phyloP scores from a whole-genome alignment of 1,140 invertebrate genomes.

The Cryptotermes secundus region DNA sequence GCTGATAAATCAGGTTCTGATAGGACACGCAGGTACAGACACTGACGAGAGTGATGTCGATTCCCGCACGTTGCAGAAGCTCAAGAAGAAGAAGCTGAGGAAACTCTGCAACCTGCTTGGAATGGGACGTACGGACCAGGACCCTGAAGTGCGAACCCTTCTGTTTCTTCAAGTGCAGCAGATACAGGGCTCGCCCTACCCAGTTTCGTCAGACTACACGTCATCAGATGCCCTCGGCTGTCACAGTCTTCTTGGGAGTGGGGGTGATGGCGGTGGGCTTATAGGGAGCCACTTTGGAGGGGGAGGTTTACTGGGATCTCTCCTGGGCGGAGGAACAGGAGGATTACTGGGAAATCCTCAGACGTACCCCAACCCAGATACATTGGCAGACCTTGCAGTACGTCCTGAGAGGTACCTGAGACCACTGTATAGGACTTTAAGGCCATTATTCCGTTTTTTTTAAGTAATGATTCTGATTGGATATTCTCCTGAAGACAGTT shows the following conservation, averaged over 20 bases:
- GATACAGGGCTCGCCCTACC: background rate
- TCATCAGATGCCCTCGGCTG: background rate
- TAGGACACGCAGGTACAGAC: background rate
- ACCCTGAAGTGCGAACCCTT: background rate
- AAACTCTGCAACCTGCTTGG: background rate
- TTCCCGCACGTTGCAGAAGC: background rate
- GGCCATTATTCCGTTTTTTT: background rate
- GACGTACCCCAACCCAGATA: background rate
- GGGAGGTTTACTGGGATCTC: background rate
- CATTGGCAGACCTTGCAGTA: background rate
- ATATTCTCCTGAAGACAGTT: too few relatives aligned
- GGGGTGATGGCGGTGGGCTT: background rate
- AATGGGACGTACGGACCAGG: background rate
- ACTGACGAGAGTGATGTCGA: background rate
- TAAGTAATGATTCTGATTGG: too few relatives aligned
- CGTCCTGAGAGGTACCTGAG: conserved; percentile 2
- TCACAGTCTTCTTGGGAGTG: background rate
- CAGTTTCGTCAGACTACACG: background rate
- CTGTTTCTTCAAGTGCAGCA: background rate
- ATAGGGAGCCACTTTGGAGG: background rate
- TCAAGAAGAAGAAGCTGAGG: background rate
- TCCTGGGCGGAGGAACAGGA: background rate
- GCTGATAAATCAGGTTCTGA: background rate
- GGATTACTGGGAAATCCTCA: background rate
- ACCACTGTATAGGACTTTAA: background rate